Evolutionary conservation across 1,140 invertebrate genomes (phyloP), one percentile per base, ranked within the genome.

Genomic region (Drosophila parabipectinata): DNA sequence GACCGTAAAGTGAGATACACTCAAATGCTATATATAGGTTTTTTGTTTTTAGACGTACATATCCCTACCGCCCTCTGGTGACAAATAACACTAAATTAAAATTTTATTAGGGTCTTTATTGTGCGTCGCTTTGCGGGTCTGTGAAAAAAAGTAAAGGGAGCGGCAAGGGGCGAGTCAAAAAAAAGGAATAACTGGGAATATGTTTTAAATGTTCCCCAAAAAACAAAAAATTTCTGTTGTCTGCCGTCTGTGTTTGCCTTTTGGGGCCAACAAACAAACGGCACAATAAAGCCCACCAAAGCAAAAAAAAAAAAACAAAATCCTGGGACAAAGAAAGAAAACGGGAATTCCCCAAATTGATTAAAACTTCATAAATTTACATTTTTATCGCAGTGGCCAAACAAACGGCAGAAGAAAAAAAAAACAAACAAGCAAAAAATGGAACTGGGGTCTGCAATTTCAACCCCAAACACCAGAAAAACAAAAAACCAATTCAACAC

Each of bases 321-420:
- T 41, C 57, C 18, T 52, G 12, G 44, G 41, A 50, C 32, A 52
- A 68, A 72, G 64, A 76, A 69, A 52, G 60, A 72, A 67, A 71
- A 78, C 72, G 83, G 62, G 72, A 88, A 87, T 87, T 87, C 83
- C 82, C 83, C 83, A 87, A 87, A 87, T 87, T 87, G 83, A 87
- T 87, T 87, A 87, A 87, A 87, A 87, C 83, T 87, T 87, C 83
- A 87, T 87, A 87, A 87, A 87, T 87, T 87, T 87, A 87, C 83
- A 87, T 87, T 87, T 87, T 87, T 87, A 87, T 87, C 83, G 83
- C 72, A 69, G 69, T 66, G 72, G 55, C 78, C 75, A 87, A 37
- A 63, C 78, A 71, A 87, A 85, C 60, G 77, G 53, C 67, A 80
- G 48, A 21, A 1, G 77, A 58, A 18, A 66, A 61, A 47, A 47